A percentile compares a stretch with the other conserved stretches of the same genome.
These are phyloP conservation scores for Malthinus flaveolus DNA, from an alignment of 2,888 invertebrate genomes.

Conservation along the genomic window DNA sequence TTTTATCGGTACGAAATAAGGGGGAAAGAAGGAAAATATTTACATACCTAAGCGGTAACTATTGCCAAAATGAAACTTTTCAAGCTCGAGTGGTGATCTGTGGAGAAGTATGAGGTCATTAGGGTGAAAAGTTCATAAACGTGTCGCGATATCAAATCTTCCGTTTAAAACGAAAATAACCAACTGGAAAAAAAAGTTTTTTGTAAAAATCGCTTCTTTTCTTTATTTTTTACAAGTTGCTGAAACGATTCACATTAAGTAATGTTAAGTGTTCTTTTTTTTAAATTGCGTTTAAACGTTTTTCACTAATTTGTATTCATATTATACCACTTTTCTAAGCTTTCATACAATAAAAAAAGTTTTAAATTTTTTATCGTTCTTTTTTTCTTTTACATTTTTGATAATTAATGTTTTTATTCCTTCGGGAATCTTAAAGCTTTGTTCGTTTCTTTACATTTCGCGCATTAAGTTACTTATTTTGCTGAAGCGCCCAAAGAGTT, in stretches of 20 bases:
- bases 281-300: constrained; percentile 8
- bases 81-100: constrained; percentile 4
- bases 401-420: constrained; percentile 3
- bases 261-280: constrained; percentile 8
- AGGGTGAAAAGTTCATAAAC: constrained; percentile 35
- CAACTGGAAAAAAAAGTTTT: constrained; percentile 32
- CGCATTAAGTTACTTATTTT: too few relatives aligned
- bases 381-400: constrained; percentile 1
- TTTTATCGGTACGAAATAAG: constrained; percentile 6
- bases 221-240: constrained; percentile 2
- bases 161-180: constrained; percentile 43
- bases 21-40: background rate
- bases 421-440: too few relatives aligned
- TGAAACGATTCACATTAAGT: constrained; percentile 7
- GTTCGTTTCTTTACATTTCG: too few relatives aligned
- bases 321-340: constrained; percentile 1
- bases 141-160: constrained; percentile 36
- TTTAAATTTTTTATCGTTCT: constrained; percentile 3
- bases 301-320: constrained; percentile 14
- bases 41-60: constrained; percentile 4
- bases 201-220: background rate
- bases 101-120: constrained; percentile 29
- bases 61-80: constrained; percentile 3
- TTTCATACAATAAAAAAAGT: background rate
- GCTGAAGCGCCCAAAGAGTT: too few relatives aligned